A percentile compares a stretch with the other conserved stretches of the same genome.
Evolutionary conservation across 2,113 vertebrate genomes (phyloP).

Genomic region (Phylloscopus trochiloides): DNA sequence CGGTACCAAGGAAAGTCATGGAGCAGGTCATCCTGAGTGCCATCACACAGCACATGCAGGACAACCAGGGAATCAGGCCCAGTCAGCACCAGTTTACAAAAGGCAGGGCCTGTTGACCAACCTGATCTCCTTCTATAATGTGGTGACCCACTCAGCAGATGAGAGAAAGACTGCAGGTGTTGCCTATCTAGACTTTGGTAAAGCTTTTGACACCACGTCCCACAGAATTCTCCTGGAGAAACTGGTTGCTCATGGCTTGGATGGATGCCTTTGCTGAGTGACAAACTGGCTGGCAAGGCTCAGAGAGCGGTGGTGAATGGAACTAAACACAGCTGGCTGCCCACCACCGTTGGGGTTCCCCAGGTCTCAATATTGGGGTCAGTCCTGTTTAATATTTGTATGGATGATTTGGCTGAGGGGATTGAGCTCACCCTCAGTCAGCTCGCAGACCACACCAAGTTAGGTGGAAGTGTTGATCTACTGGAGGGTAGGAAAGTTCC

Average conservation of each 20-base stretch:
- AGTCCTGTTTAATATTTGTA: neutral
- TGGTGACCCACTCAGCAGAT: neutral
- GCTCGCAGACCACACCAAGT: rapidly evolving
- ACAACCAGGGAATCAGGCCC: neutral
- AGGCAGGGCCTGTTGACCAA: neutral
- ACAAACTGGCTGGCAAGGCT: neutral
- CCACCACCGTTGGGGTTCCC: rapidly evolving
- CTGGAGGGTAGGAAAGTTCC: neutral
- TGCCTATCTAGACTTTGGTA: neutral
- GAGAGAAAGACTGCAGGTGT: neutral
- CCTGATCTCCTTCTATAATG: neutral
- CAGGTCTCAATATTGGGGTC: too few relatives aligned
- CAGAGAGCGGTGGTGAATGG: neutral
- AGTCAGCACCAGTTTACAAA: neutral
- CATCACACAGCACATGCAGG: neutral
- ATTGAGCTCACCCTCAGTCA: neutral
- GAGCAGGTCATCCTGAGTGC: neutral
- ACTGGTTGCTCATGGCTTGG: neutral
- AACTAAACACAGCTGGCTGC: neutral
- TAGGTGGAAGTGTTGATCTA: neutral
- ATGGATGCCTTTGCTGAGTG: neutral
- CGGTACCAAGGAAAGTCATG: rapidly evolving
- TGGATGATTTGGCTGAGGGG: rapidly evolving
- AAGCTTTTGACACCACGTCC: rapidly evolving
- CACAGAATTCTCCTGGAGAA: neutral